phyloP scores from a whole-genome alignment of 2,888 invertebrate genomes.

The Cephus pygmeus region DNA sequence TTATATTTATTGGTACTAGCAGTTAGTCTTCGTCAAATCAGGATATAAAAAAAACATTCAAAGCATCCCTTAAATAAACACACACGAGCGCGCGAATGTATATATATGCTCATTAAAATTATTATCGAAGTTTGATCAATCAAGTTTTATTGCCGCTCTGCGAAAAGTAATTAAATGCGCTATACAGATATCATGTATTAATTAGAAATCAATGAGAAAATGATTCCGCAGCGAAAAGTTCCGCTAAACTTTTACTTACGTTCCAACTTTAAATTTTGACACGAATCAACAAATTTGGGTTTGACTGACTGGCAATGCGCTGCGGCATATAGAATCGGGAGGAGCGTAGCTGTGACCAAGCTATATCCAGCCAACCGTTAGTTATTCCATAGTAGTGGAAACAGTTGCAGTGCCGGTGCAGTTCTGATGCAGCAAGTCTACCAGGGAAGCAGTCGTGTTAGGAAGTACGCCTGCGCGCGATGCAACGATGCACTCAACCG shows the following conservation, averaged over 20 bases:
- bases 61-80: no score
- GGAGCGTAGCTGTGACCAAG: not conserved
- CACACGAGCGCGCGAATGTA: no score
- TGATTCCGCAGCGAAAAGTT: not conserved
- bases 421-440: conserved; percentile 38
- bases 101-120: not conserved
- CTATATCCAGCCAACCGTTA: not conserved
- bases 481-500: conserved; percentile 27
- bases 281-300: not conserved
- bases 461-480: conserved; percentile 24
- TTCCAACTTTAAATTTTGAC: not conserved
- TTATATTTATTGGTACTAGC: no score
- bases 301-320: not conserved
- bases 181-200: not conserved
- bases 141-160: not conserved
- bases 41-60: no score
- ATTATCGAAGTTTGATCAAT: not conserved
- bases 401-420: conserved; percentile 35
- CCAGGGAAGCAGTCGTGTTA: conserved; percentile 35
- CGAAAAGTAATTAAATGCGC: not conserved
- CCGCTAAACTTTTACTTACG: not conserved
- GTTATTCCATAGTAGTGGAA: not conserved
- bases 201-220: not conserved
- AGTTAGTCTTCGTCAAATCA: no score
- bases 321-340: not conserved